Base-by-base conservation (phyloP, 2,888 invertebrate genomes). In the Scaptomyza reducta region DNA sequence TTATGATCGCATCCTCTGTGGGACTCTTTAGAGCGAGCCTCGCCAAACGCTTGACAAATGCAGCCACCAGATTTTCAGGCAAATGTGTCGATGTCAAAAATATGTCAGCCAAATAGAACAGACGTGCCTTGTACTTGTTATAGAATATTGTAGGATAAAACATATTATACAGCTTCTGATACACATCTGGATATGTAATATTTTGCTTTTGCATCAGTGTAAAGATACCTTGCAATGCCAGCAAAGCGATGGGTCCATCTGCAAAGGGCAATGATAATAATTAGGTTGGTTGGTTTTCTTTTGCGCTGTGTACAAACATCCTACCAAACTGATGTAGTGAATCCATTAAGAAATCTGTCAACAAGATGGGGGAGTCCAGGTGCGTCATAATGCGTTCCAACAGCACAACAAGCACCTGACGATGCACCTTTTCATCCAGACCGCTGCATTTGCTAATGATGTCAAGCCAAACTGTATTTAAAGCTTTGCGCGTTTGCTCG, bases 161-260 rank as follows among this genome's bases (percentile, higher is more conserved):
- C 95, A 99, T 95, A 18, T 96, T 96, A 92, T 99, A 99, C n/a
- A 99, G 93, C 87, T 98, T 97, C 79, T 95, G 95, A 92, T 97
- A 99, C 90, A 99, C 97, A 90, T 97, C 96, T 0, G 99, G 98
- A 92, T 98, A 98, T 87, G 98, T 96, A 92, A 99, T 94, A 93
- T 99, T 98, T 92, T 98, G 96, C 68, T 95, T 95, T 74, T 96
- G 95, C 65, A 99, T 97, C 73, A 99, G 93, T 53, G 96, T 95
- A 90, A 98, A 96, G 56, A 99, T 95, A 18, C 98, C 98, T 90
- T 98, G 98, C 11, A 99, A 93, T 0, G 98, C 97, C 55, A 99
- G 92, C 89, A 99, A 93, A 89, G 97, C 96, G 67, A 97, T 94
- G 0, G 96, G 95, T 7, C 98, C 98, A 79, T 97, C 97, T 96